Base-by-base conservation (phyloP, 1,140 invertebrate genomes). In the Drosophila sproati region DNA sequence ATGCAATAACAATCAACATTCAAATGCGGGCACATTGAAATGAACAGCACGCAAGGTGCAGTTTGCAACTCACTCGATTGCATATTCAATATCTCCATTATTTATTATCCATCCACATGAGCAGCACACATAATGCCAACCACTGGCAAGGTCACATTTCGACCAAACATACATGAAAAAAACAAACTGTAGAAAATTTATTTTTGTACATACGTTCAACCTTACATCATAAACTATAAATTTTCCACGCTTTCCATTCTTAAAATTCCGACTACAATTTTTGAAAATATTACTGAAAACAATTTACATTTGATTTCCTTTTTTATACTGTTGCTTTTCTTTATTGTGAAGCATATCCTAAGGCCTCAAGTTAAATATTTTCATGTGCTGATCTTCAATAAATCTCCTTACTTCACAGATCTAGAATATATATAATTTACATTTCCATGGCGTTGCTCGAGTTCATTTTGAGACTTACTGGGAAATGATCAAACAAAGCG, bases 1-100 rank as follows among this genome's bases (percentile, higher is more conserved):
- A 85, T 43, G 75, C 71, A 80, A 68, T 59, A 74, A 63, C 70
- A 63, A 50, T 50, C 31, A 37, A 8, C 31, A 12, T 28, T 47
- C 31, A 60, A 56, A 71, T 55, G 45, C 47, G 77, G 62, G 77
- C 80, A 39, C 59, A 78, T 73, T 66, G 47, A 59, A 73, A 68
- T 69, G 3, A 31, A 48, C 71, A 71, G 34, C 80, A 83, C 72
- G 72, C 75, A 52, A 72, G 37, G 43, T 54, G 29, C 56, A 71
- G 45, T 31, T 34, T 3, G 20, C 6, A 41, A 34, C 39, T 10
- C 20, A 41, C 10, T n/a, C 29, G 32, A 12, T 4, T 45, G 39
- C 7, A 55, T 35, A 29, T 45, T 8, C 3, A 4, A 66, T 48
- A 66, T 57, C 32, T 28, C 0, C 32, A 8, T 43, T 10, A 57